Evolutionary conservation across 1,140 invertebrate species (phyloP).

Genomic region (Paraescarpia echinospica): DNA sequence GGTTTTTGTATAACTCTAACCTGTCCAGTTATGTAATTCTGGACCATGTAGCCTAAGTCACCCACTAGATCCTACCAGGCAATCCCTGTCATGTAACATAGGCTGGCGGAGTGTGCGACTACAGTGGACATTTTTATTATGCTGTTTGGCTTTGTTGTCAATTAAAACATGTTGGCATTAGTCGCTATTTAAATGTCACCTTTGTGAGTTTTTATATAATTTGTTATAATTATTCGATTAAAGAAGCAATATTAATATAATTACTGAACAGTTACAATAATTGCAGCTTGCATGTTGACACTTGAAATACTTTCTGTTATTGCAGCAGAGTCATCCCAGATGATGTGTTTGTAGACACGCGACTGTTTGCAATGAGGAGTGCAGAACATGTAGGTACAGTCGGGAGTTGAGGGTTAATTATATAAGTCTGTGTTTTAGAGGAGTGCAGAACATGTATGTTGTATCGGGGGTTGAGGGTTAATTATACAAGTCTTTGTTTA

Average conservation of each 20-base stretch:
- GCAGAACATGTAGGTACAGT: constrained; percentile 49
- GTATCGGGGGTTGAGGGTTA: too few relatives aligned
- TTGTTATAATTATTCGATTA: neutral
- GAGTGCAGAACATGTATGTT: too few relatives aligned
- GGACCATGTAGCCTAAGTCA: too few relatives aligned
- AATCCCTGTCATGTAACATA: too few relatives aligned
- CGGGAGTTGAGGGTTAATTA: neutral
- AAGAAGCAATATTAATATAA: neutral
- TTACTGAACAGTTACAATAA: neutral
- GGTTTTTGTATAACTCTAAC: too few relatives aligned
- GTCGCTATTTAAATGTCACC: neutral
- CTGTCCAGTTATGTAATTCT: too few relatives aligned
- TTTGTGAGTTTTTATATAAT: neutral
- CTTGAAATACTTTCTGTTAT: constrained; percentile 10
- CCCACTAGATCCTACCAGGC: too few relatives aligned
- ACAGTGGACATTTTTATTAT: too few relatives aligned
- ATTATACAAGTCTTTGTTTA: too few relatives aligned
- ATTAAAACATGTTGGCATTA: neutral
- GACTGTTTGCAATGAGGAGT: constrained; percentile 55
- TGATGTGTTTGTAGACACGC: constrained; percentile 48
- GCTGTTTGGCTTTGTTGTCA: too few relatives aligned
- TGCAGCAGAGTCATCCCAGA: constrained; percentile 46
- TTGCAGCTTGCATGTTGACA: neutral
- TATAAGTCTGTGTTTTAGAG: neutral
- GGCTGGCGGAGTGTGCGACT: too few relatives aligned